These are phyloP conservation scores for Hycleus cichorii DNA, from an alignment of 1,140 invertebrate genomes.

Conservation along the genomic window DNA sequence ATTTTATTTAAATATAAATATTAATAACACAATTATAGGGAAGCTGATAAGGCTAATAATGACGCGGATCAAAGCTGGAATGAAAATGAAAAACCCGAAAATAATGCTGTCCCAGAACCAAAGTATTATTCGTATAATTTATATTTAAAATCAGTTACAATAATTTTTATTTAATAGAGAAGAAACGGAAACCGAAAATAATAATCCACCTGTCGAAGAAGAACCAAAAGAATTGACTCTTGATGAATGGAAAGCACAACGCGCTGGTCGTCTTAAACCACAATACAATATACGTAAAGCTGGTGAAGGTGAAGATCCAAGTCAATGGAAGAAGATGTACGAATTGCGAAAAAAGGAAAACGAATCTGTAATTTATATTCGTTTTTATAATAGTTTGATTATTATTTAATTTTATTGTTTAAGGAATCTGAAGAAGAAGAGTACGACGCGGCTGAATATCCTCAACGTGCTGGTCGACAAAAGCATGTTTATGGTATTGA, in stretches of 20 bases:
- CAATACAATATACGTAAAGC: constrained; percentile 85
- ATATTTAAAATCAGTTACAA: neutral
- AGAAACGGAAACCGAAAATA: constrained; percentile 43
- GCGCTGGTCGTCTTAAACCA: constrained; percentile 64
- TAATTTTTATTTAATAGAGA: constrained; percentile 28
- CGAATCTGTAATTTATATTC: constrained; percentile 34
- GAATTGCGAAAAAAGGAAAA: constrained; percentile 74
- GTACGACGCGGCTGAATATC: constrained; percentile 73
- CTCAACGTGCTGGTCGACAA: constrained; percentile 78
- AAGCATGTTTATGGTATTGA: constrained; percentile 83
- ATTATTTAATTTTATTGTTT: neutral
- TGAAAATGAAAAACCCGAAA: constrained; percentile 47
- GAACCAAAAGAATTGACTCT: constrained; percentile 75
- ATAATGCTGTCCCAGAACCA: constrained; percentile 30
- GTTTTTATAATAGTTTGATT: neutral
- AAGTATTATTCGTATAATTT: constrained; percentile 27
- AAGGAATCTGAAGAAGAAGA: constrained; percentile 52
- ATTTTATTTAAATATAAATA: no score
- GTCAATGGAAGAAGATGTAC: constrained; percentile 90
- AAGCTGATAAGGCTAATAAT: constrained; percentile 33
- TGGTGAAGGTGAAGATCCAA: constrained; percentile 83
- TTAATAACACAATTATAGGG: constrained; percentile 21
- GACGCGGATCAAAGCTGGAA: constrained; percentile 33
- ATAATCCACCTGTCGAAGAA: constrained; percentile 55
- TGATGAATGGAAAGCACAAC: constrained; percentile 82